Percentiles rank a stretch among this genome's conserved stretches.
Evolutionary conservation across 1,140 invertebrate species (phyloP).

Genomic region (Aporrectodea caliginosa): DNA sequence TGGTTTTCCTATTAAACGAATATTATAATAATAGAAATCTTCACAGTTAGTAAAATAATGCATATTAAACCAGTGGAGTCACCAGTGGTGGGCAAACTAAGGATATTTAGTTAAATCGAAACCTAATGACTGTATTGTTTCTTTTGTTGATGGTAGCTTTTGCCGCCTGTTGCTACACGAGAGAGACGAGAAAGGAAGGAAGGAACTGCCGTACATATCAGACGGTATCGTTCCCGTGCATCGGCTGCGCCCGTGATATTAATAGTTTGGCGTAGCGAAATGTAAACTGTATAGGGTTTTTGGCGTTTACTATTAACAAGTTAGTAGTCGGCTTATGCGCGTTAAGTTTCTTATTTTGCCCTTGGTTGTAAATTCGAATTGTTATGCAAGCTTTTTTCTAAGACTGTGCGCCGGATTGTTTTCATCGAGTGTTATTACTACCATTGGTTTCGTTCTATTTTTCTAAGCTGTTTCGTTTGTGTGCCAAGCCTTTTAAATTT

Average conservation of each 20-base stretch:
- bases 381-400: not conserved
- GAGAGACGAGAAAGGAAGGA: not conserved
- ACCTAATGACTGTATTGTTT: too few species aligned
- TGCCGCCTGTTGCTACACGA: not conserved
- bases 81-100: too few species aligned
- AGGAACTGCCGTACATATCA: not conserved
- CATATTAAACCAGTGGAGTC: too few species aligned
- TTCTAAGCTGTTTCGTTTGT: not conserved
- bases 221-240: not conserved
- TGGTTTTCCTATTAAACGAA: too few species aligned
- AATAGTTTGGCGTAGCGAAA: too few species aligned
- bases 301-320: not conserved
- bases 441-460: not conserved
- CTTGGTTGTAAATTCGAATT: not conserved
- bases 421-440: not conserved
- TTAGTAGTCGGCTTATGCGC: not conserved
- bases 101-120: too few species aligned
- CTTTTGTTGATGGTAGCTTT: not conserved
- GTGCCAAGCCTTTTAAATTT: too few species aligned
- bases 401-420: not conserved
- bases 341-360: not conserved
- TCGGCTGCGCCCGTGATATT: not conserved
- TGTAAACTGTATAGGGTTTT: not conserved
- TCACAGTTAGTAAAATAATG: too few species aligned
- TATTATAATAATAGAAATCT: too few species aligned